phyloP scores from a whole-genome alignment of 2,797 vertebrate species.

The Chanos chanos region DNA sequence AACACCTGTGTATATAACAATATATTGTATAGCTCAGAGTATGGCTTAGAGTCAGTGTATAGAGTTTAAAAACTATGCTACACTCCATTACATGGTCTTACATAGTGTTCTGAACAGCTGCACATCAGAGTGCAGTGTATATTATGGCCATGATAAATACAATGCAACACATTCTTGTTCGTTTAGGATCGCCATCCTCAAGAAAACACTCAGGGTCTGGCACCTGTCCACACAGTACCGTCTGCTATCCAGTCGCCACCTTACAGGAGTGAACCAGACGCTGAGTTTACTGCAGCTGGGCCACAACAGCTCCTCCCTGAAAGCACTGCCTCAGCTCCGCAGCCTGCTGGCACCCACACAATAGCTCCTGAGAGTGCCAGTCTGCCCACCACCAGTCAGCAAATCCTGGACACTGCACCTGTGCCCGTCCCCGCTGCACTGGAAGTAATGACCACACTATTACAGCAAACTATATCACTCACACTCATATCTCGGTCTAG shows the following conservation, averaged over 20 bases:
- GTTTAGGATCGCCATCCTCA: constrained; percentile 46
- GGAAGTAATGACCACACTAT: constrained; percentile 57
- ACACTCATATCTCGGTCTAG: not conserved
- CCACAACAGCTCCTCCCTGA: constrained; percentile 33
- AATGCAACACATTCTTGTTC: constrained; percentile 13
- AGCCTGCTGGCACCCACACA: constrained; percentile 57
- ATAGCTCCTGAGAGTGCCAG: constrained; percentile 51
- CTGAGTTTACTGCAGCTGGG: constrained; percentile 37
- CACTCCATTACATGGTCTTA: too few relatives aligned
- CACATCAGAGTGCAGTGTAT: too few relatives aligned
- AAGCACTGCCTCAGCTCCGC: constrained; percentile 49
- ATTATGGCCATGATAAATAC: too few relatives aligned
- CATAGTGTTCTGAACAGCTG: too few relatives aligned
- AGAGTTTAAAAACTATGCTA: too few relatives aligned
- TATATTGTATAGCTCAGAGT: not conserved
- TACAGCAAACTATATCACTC: not conserved
- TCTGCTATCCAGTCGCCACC: constrained; percentile 47
- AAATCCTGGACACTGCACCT: constrained; percentile 52
- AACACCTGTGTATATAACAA: too few relatives aligned
- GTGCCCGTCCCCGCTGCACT: constrained; percentile 45
- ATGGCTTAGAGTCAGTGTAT: not conserved
- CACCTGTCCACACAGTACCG: constrained; percentile 40
- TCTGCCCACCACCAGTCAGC: constrained; percentile 52
- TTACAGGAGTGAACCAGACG: constrained; percentile 52
- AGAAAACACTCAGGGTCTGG: constrained; percentile 49